Conservation (phyloP, 2,113 vertebrate species). For the Cyprinodon brontotheroides region DNA sequence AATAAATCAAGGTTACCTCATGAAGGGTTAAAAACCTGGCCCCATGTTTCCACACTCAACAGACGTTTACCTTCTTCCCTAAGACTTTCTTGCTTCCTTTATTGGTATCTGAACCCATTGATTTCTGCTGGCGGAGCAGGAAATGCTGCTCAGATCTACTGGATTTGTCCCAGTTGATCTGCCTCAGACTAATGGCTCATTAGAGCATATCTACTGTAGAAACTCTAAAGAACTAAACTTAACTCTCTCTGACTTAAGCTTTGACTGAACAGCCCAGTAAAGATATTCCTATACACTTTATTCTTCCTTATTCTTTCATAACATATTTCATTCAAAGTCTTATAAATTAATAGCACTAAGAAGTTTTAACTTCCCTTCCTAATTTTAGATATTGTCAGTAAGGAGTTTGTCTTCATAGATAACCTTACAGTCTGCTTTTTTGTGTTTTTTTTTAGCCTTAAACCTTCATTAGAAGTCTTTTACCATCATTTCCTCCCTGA, state of each 20-base stretch:
- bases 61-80: not conserved
- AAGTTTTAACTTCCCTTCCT: not conserved
- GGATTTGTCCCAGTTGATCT: constrained; percentile 39
- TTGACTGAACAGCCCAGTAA: not conserved
- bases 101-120: constrained; percentile 11
- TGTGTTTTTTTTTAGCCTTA: not conserved
- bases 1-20: constrained; percentile 16
- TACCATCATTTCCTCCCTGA: not conserved
- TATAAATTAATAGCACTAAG: too few relatives aligned
- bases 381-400: not conserved
- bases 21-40: constrained; percentile 2
- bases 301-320: not conserved
- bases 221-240: not conserved
- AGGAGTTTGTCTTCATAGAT: not conserved
- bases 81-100: not conserved
- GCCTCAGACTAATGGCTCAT: not conserved
- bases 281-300: not conserved
- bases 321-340: not conserved
- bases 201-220: not conserved
- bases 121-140: constrained; percentile 49
- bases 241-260: constrained; percentile 3
- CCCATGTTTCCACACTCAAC: not conserved
- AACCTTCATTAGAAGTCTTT: not conserved
- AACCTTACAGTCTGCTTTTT: not conserved
- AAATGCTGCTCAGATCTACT: constrained; percentile 46